These are phyloP conservation scores for Steatornis caripensis DNA, from an alignment of 2,113 vertebrate species.

Conservation along the genomic window DNA sequence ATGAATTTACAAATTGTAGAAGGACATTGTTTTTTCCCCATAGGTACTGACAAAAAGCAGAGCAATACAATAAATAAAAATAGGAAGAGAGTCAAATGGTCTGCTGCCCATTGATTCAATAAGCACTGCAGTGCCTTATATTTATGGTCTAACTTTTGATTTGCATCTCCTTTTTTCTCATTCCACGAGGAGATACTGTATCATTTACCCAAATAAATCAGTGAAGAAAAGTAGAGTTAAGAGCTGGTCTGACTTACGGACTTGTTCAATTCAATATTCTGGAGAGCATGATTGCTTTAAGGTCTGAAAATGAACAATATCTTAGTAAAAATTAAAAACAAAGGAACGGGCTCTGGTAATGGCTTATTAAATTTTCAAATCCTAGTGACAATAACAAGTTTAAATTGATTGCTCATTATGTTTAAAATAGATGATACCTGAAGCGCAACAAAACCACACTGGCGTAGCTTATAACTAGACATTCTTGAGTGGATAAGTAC, in stretches of 20 bases:
- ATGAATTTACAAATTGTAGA: background rate
- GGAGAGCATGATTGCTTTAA: conserved; percentile 65
- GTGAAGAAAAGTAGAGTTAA: conserved; percentile 46
- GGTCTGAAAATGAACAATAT: conserved; percentile 61
- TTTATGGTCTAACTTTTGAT: conserved; percentile 1
- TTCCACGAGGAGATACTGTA: background rate
- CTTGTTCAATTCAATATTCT: conserved; percentile 67
- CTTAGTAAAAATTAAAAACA: conserved; percentile 75
- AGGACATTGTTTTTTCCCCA: accelerated
- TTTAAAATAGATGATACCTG: conserved; percentile 60
- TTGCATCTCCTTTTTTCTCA: conserved; percentile 25
- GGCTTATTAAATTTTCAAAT: conserved; percentile 79
- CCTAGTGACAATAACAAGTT: conserved; percentile 74
- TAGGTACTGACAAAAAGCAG: background rate
- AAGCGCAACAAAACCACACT: background rate
- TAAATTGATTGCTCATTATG: conserved; percentile 72
- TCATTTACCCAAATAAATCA: conserved; percentile 61
- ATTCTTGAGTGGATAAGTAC: conserved; percentile 40
- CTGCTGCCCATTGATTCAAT: background rate
- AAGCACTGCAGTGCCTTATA: background rate
- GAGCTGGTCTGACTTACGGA: conserved; percentile 39
- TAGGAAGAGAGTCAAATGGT: background rate
- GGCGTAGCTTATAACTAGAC: conserved; percentile 3
- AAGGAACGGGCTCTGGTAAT: conserved; percentile 71
- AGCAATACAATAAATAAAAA: background rate